Conservation (phyloP, 2,888 invertebrate species). For the Aporophyla nigra region DNA sequence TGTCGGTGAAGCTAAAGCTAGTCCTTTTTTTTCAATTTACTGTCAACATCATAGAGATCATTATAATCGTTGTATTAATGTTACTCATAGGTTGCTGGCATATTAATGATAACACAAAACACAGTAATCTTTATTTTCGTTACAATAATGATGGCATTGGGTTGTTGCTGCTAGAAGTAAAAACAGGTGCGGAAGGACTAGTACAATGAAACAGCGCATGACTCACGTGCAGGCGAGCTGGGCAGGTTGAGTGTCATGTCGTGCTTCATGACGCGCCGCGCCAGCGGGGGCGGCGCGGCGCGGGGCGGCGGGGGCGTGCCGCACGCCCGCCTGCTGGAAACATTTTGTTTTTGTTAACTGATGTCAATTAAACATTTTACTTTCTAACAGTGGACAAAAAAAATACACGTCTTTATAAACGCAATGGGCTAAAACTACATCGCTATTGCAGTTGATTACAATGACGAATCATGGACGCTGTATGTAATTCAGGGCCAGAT, state of each 20-base stretch:
- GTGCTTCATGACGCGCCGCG: constrained; percentile 72
- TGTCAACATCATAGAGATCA: not conserved
- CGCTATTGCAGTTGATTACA: not conserved
- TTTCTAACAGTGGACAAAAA: not conserved
- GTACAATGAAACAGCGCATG: not conserved
- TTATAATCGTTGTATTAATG: not conserved
- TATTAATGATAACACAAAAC: no score
- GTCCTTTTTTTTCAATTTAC: not conserved
- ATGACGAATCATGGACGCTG: not conserved
- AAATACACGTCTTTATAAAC: not conserved
- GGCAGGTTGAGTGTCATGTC: constrained; percentile 72
- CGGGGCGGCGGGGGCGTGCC: constrained; percentile 63
- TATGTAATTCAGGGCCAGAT: not conserved
- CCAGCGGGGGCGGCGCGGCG: constrained; percentile 42
- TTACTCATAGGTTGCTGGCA: not conserved
- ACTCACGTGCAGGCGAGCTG: constrained; percentile 64
- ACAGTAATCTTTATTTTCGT: not conserved
- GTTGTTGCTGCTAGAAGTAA: not conserved
- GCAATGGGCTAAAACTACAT: not conserved
- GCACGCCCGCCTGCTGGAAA: constrained; percentile 25
- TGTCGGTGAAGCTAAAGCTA: not conserved
- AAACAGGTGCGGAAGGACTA: not conserved
- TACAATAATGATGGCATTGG: not conserved
- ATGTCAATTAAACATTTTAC: not conserved
- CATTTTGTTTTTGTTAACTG: not conserved